Percentiles rank a stretch among this genome's conserved stretches.
Conservation (phyloP, 2,113 vertebrate species). For the Burhinus oedicnemus region DNA sequence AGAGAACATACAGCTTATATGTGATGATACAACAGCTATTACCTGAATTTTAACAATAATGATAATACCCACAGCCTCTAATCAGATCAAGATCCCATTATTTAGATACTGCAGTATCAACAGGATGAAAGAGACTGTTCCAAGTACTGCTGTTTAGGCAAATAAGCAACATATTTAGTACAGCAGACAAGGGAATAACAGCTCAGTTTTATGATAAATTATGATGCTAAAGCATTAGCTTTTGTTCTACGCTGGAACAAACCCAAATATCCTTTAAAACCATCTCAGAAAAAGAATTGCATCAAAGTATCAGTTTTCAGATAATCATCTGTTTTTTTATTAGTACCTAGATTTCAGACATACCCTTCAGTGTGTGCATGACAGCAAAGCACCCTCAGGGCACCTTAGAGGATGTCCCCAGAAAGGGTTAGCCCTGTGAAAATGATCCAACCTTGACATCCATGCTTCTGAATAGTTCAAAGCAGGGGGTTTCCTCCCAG, state of each 20-base stretch:
- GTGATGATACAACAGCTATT: neutral
- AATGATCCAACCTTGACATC: neutral
- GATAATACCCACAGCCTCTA: neutral
- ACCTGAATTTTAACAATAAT: slow-evolving; percentile 18
- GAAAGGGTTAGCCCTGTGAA: neutral
- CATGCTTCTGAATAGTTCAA: neutral
- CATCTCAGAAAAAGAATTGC: neutral
- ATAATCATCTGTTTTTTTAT: neutral
- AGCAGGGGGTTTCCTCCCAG: neutral
- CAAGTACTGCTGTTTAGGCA: neutral
- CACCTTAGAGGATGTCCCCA: neutral
- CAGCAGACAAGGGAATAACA: neutral
- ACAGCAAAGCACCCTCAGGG: neutral
- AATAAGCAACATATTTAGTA: neutral
- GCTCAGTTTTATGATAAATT: neutral
- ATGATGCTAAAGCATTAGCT: neutral
- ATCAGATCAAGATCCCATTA: neutral
- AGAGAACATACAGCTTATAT: neutral
- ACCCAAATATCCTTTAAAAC: neutral
- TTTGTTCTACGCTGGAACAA: neutral
- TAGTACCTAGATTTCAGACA: neutral
- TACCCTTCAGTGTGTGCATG: neutral
- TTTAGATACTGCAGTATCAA: neutral
- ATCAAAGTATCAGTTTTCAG: neutral
- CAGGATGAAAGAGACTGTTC: neutral